Conservation (phyloP, 2,797 vertebrate genomes). For the Syngnathus rostellatus region DNA sequence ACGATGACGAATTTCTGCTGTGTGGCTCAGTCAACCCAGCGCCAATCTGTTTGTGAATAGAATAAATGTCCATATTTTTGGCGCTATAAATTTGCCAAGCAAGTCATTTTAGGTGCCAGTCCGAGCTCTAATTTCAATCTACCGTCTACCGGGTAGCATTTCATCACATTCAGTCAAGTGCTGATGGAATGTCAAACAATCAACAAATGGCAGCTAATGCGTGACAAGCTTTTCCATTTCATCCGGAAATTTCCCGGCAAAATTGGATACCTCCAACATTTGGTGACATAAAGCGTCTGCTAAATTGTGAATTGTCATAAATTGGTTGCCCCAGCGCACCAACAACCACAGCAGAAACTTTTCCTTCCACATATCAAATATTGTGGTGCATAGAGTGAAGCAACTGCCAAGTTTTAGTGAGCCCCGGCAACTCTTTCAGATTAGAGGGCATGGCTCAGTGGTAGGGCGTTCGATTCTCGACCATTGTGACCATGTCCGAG, state of each 20-base stretch:
- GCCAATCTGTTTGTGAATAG: background rate
- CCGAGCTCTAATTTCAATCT: no score
- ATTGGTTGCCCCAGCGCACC: background rate
- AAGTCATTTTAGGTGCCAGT: no score
- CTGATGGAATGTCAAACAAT: background rate
- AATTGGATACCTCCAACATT: background rate
- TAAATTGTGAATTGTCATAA: background rate
- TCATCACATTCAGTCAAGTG: background rate
- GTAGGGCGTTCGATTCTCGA: no score
- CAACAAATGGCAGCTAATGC: background rate
- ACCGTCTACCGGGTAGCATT: no score
- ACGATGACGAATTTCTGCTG: slow-evolving; percentile 2
- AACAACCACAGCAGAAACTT: slow-evolving; percentile 11
- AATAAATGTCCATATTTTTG: no score
- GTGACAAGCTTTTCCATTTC: background rate
- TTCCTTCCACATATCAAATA: slow-evolving; percentile 30
- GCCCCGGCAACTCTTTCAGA: slow-evolving; percentile 15
- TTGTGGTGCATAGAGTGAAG: slow-evolving; percentile 12
- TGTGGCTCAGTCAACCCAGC: background rate
- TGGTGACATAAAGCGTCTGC: background rate
- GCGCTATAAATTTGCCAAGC: no score
- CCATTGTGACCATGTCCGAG: no score
- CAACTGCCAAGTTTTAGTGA: slow-evolving; percentile 57
- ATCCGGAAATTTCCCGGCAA: background rate
- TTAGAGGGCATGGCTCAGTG: background rate